Evolutionary conservation across 2,888 invertebrate genomes (phyloP).

Genomic region (Ochropleura leucogaster): DNA sequence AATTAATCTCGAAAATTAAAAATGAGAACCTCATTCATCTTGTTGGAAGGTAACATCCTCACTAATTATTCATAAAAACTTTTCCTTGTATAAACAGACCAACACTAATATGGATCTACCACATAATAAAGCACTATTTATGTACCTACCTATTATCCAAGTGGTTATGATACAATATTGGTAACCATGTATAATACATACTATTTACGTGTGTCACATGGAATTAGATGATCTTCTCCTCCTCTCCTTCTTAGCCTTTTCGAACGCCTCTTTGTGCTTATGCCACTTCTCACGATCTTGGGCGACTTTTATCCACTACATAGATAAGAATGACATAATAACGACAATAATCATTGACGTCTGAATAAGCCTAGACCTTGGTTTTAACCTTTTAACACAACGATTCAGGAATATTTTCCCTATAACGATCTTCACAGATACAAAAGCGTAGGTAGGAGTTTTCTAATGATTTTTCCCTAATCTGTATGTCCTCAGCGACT

Average conservation of each 20-base stretch:
- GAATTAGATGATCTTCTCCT: not conserved
- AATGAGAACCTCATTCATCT: constrained; percentile 27
- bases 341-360: not conserved
- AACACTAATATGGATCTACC: not conserved
- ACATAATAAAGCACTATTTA: too few relatives aligned
- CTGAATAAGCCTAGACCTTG: constrained; percentile 1
- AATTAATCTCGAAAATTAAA: constrained; percentile 47
- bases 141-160: not conserved
- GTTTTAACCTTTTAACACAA: constrained; percentile 22
- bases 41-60: constrained; percentile 12
- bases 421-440: not conserved
- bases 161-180: not conserved
- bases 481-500: not conserved
- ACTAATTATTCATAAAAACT: not conserved
- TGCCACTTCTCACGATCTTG: too few relatives aligned
- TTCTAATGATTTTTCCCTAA: constrained; percentile 20
- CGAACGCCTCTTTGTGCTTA: too few relatives aligned
- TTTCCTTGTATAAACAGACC: not conserved
- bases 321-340: not conserved
- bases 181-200: not conserved
- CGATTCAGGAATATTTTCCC: constrained; percentile 34
- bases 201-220: not conserved
- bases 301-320: too few relatives aligned
- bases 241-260: too few relatives aligned
- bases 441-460: not conserved